Evolutionary conservation across 2,113 vertebrate species (phyloP), one percentile per base, ranked within the genome.

Genomic region (Morone saxatilis): DNA sequence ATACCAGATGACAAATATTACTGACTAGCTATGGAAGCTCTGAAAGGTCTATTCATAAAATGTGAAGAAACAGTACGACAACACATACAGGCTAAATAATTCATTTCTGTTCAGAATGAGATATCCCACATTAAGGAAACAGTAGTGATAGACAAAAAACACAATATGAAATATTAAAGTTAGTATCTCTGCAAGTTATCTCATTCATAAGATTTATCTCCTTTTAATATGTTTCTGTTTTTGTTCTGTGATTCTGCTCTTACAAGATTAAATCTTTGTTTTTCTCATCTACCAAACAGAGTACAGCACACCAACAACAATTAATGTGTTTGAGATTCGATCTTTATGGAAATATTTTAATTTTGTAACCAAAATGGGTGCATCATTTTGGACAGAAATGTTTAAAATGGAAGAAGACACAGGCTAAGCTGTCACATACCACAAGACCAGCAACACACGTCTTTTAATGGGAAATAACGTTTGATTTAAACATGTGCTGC

Each of bases 41-140:
- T 66, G 14, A 53, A 65, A 5, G 10, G 67, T 60, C 38, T 66
- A n/a, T 56, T 56, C 36, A 79, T 59, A 45, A 12, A 56, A 73
- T 43, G 68, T 14, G 1, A 67, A 19, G 11, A 83, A 63, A 73
- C 17, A 69, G n/a, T 5, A 70, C 41, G 20, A 41, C 10, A 75
- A 81, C 50, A 81, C 17, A 63, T 6, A 7, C 14, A n/a, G 7
- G 31, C 9, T 20, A 59, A 60, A 57, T 67, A 22, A 62, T 66
- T 67, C 0, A 80, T 65, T 76, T 87, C 77, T 63, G 51, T 81
- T 88, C 57, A 88, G 77, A 85, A 85, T 67, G 20, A 86, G 53
- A 85, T 3, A 53, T 54, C 31, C 5, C 20, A 17, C 31, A 87
- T 10, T 59, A 67, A 70, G 40, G 41, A 56, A 70, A 75, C 14